phyloP scores from a whole-genome alignment of 2,888 invertebrate species.

The Hypolimnas misippus region DNA sequence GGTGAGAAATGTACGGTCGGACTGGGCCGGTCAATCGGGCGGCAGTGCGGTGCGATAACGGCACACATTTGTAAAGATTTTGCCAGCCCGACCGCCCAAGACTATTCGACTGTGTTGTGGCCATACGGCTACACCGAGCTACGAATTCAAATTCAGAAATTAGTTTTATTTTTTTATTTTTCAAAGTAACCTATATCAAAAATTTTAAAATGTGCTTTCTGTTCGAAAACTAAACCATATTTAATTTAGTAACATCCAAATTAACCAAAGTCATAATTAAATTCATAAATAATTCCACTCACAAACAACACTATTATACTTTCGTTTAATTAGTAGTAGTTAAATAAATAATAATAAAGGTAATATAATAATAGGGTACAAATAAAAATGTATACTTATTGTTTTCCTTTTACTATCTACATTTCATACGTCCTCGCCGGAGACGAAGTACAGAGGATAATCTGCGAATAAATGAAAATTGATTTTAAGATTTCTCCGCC shows the following conservation, averaged over 20 bases:
- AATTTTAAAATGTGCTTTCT: too few relatives aligned
- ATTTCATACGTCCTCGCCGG: conserved; percentile 53
- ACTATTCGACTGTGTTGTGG: conserved; percentile 64
- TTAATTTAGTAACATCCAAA: too few relatives aligned
- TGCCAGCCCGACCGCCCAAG: conserved; percentile 66
- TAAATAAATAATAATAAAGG: too few relatives aligned
- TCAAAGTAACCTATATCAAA: too few relatives aligned
- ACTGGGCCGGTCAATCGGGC: conserved; percentile 76
- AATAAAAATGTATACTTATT: not conserved
- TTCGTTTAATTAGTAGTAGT: too few relatives aligned
- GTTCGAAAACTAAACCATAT: too few relatives aligned
- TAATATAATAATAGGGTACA: too few relatives aligned
- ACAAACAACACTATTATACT: too few relatives aligned
- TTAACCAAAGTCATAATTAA: too few relatives aligned
- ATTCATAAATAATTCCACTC: too few relatives aligned
- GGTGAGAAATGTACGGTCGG: conserved; percentile 72
- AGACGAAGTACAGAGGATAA: conserved; percentile 75
- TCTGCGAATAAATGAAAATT: conserved; percentile 84
- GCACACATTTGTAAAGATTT: conserved; percentile 83
- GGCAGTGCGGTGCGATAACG: conserved; percentile 76
- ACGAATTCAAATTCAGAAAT: too few relatives aligned
- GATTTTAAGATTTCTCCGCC: conserved; percentile 80
- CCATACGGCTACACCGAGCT: conserved; percentile 67
- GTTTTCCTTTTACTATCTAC: conserved; percentile 28
- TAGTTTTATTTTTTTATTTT: too few relatives aligned